phyloP scores from a whole-genome alignment of 2,113 vertebrate genomes.

The Cynocephalus volans region DNA sequence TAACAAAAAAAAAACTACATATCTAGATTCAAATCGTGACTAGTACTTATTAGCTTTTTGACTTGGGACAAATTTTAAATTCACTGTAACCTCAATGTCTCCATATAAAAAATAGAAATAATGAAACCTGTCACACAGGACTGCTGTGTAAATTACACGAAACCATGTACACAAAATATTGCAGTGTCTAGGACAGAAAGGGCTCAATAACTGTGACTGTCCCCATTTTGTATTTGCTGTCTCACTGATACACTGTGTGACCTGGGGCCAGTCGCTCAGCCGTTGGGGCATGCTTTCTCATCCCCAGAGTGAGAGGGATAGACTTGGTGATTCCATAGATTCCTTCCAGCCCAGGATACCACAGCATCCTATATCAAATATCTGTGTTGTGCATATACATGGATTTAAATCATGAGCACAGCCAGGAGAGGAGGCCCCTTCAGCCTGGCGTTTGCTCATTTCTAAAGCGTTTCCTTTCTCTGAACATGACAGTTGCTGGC shows the following conservation, averaged over 20 bases:
- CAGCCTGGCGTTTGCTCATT: conserved; percentile 56
- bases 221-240: not conserved
- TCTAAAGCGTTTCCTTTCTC: conserved; percentile 85
- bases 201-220: not conserved
- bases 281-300: not conserved
- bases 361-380: not conserved
- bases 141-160: conserved; percentile 5
- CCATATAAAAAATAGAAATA: not conserved
- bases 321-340: not conserved
- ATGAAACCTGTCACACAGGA: not conserved
- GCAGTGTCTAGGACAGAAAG: not conserved
- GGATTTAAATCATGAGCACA: not conserved
- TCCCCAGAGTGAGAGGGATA: not conserved
- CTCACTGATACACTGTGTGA: not conserved
- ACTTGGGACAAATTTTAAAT: not conserved
- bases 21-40: conserved; percentile 5
- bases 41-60: too few species aligned
- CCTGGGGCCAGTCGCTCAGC: not conserved
- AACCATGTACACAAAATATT: not conserved
- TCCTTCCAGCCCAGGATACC: conserved; percentile 47
- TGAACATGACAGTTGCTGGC: conserved; percentile 85
- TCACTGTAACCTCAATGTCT: conserved; percentile 3
- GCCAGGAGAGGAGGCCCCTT: not conserved
- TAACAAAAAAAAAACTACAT: not conserved
- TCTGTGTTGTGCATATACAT: not conserved